Base-by-base conservation (phyloP, 2,113 vertebrate species). In the Mesoclemmys tuberculata region DNA sequence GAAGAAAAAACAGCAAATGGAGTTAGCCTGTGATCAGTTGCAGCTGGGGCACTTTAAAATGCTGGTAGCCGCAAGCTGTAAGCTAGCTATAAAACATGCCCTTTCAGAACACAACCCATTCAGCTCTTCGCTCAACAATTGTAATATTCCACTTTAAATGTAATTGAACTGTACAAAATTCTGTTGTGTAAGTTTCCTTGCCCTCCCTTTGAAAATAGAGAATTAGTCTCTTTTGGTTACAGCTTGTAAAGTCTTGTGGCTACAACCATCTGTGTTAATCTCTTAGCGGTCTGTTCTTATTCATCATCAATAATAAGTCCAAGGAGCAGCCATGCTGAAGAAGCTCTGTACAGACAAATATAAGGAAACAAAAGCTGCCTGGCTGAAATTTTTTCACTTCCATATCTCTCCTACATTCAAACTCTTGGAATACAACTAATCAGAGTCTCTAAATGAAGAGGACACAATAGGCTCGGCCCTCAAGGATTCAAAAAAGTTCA, bases 151-250 rank as follows among this genome's bases (percentile, higher is more conserved):
- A 12, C 82, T 97, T 78, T 74, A 82, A 97, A 92, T 87, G 85
- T 84, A 90, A 91, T 94, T 89, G 93, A 97, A 90, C 88, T 90
- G 83, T 90, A 91, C 35, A 91, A 74, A 96, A 92, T 95, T 93
- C 92, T 87, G 82, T 96, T 96, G 94, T 89, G 88, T 91, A 96
- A 91, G 92, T 88, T 31, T 44, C 52, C 54, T 31, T 19, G 52
- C 80, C 26, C 54, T 90, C 85, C 90, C 83, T 94, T 91, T 95
- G 89, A 74, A 94, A 93, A 84, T 2, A 52, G 68, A 87, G 92
- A 92, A 95, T 96, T 96, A 90, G 95, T 95, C 92, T 87, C 91
- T 93, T 41, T 94, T 92, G 86, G 95, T 97, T 91, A 93, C 93
- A 95, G 84, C 93, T 93, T 92, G 79, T 95, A 68, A 75, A 87